Evolutionary conservation across 2,797 vertebrate species (phyloP), one percentile per base, ranked within the genome.

Genomic region (Lindbergichthys nudifrons): DNA sequence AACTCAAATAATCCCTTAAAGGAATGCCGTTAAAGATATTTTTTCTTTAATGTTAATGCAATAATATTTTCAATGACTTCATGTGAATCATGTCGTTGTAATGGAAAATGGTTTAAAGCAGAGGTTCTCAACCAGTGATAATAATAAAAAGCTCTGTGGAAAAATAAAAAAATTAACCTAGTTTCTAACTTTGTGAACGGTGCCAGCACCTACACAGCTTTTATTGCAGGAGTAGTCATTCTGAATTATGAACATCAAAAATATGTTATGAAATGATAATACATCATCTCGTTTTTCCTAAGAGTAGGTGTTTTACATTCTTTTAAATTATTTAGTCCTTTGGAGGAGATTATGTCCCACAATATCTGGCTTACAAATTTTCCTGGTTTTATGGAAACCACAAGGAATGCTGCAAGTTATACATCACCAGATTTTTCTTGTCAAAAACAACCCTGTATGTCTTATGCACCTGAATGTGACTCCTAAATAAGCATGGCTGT

Each of bases 331-430:
- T 39, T 23, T 0, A 57, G 36, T 62, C 7, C 30, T 48, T 47
- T 51, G 26, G 30, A 46, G 21, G 19, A 46, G 15, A 39, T 30
- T 30, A 39, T 50, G 12, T 47, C 51, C 39, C 8, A 50, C 13
- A 52, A n/a, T 62, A 10, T 60, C 3, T 66, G 0, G 0, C 9
- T 65, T 69, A 43, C 15, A 73, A 30, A 43, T 45, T 71, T 36
- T 42, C 9, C 1, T 59, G 48, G 47, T 54, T 86, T 83, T 61
- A 32, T 54, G 69, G 47, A 26, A 62, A 80, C 82, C 73, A 58
- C 70, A 61, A 60, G 61, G 78, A 82, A 81, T 15, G 64, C 58
- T 67, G 54, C 51, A 85, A 88, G 90, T 84, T 45, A 84, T 48
- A 83, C 26, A 53, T 73, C 75, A 63, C 70, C 23, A 66, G 67